phyloP scores from a whole-genome alignment of 2,113 vertebrate species.

The Oncorhynchus clarkii region DNA sequence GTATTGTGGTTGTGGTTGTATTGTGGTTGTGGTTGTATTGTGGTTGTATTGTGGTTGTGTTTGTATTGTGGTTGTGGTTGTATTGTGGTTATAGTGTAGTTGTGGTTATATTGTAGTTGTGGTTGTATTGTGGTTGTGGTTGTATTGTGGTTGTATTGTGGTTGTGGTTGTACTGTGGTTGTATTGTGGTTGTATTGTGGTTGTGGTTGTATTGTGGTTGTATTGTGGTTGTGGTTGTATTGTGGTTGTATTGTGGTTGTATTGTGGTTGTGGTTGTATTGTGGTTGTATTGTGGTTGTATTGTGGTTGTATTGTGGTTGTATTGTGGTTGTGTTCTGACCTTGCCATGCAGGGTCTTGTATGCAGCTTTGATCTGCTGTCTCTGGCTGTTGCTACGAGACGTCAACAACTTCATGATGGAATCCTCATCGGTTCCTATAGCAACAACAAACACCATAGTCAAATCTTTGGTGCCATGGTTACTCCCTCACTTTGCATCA shows the following conservation, averaged over 20 bases:
- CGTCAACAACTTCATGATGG: slow-evolving; percentile 83
- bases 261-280: background rate
- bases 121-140: background rate
- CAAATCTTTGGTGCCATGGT: slow-evolving; percentile 14
- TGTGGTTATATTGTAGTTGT: background rate
- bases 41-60: background rate
- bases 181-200: background rate
- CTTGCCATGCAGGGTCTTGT: slow-evolving; percentile 91
- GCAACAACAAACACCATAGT: slow-evolving; percentile 25
- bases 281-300: background rate
- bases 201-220: background rate
- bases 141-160: background rate
- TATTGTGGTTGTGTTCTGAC: slow-evolving; percentile 58
- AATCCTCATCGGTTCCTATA: slow-evolving; percentile 89
- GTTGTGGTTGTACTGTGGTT: background rate
- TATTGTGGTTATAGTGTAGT: background rate
- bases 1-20: background rate
- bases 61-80: background rate
- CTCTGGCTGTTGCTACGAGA: slow-evolving; percentile 86
- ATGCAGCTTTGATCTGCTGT: slow-evolving; percentile 81
- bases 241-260: background rate
- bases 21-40: background rate
- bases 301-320: background rate
- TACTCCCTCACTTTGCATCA: background rate
- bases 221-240: background rate